Percentiles rank a stretch among this genome's conserved stretches.
Evolutionary conservation across 1,140 invertebrate genomes (phyloP).

Genomic region (Trichonephila clavipes): DNA sequence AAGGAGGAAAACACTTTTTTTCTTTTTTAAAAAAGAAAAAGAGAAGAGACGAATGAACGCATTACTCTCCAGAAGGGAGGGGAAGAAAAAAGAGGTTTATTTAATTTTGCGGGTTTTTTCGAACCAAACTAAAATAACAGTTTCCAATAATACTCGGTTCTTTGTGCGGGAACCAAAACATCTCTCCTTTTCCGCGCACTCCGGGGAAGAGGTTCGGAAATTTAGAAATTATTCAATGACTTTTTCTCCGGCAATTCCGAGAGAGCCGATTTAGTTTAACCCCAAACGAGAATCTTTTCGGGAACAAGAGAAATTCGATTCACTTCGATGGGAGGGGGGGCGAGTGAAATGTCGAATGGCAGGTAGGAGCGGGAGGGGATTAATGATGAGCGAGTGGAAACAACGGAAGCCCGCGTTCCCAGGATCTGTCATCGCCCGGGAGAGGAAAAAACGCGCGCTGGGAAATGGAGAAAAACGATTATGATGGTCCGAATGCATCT

Average conservation of each 20-base stretch:
- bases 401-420: conserved; percentile 68
- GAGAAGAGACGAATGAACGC: background rate
- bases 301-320: conserved; percentile 13
- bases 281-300: conserved; percentile 8
- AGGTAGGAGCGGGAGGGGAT: conserved; percentile 36
- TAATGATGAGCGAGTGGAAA: conserved; percentile 62
- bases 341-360: conserved; percentile 68
- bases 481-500: conserved; percentile 54
- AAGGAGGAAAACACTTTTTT: background rate
- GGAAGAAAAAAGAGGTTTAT: background rate
- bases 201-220: background rate
- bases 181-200: background rate
- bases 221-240: conserved; percentile 37
- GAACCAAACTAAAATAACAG: conserved; percentile 5
- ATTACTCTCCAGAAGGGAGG: background rate
- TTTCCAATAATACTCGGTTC: conserved; percentile 22
- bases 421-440: conserved; percentile 58
- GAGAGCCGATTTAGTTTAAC: background rate
- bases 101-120: background rate
- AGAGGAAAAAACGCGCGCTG: conserved; percentile 1
- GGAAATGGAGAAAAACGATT: conserved; percentile 70
- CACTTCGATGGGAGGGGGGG: conserved; percentile 10
- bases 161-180: background rate
- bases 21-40: background rate
- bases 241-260: background rate